Percentiles rank a stretch among this genome's conserved stretches.
Conservation (phyloP, 92 coral and sea anemone genomes). For the Diadumene lineata region DNA sequence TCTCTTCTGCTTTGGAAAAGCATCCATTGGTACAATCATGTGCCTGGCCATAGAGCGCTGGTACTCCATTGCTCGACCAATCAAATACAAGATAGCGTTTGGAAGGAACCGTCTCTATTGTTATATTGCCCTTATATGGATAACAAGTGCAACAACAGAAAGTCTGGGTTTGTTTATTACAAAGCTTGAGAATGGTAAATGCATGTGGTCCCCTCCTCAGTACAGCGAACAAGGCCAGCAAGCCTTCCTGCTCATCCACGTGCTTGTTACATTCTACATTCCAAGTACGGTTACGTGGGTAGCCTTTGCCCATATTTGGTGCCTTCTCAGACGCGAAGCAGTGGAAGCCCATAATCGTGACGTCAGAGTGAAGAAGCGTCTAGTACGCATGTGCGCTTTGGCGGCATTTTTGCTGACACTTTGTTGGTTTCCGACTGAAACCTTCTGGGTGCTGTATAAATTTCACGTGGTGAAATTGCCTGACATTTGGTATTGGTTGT, state of each 20-base stretch:
- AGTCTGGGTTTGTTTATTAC: constrained; percentile 6
- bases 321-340: not conserved
- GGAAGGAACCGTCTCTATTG: constrained; percentile 2
- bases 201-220: constrained; percentile 12
- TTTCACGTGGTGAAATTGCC: not conserved
- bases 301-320: constrained; percentile 24
- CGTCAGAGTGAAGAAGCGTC: constrained; percentile 10
- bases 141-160: not conserved
- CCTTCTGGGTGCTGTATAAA: not conserved
- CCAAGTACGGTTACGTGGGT: constrained; percentile 16
- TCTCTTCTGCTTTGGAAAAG: constrained; percentile 27
- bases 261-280: constrained; percentile 18
- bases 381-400: constrained; percentile 36
- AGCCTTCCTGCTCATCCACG: not conserved
- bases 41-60: constrained; percentile 26
- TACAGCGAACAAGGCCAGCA: not conserved
- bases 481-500: constrained; percentile 14
- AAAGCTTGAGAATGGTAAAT: constrained; percentile 2
- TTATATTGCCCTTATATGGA: constrained; percentile 30
- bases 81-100: constrained; percentile 18
- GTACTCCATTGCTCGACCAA: constrained; percentile 13
- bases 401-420: constrained; percentile 19
- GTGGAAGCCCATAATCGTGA: not conserved
- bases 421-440: constrained; percentile 33
- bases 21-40: constrained; percentile 24